Base-by-base conservation (phyloP, 2,888 invertebrate genomes). In the Amphimallon solstitiale region DNA sequence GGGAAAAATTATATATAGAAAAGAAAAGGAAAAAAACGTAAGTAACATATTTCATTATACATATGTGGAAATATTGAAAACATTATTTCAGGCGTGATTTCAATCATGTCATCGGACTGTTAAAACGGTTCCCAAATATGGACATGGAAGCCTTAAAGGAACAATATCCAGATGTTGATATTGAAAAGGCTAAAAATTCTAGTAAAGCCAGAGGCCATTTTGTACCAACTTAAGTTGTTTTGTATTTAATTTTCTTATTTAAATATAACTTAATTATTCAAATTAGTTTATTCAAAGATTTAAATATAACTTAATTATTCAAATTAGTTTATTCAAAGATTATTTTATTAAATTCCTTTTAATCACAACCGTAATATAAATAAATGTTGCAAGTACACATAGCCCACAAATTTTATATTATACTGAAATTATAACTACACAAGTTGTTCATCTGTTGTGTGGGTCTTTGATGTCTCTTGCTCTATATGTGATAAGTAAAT, bases 101-200 rank as follows among this genome's bases (percentile, higher is more conserved):
- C 67, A 89, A 88, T 75, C 89, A 91, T 78, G 90, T 90, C 0
- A 87, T 88, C 80, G 87, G 88, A 70, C 79, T 93, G 62, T 75
- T 95, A 19, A 90, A 90, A 70, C 85, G 89, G 43, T 94, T 92
- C 81, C 94, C 94, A 0, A 85, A 94, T 77, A 82, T 92, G 80
- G 91, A 93, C 77, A 79, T 89, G 78, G 88, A 90, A 65, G 84
- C 88, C 61, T 76, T 95, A 17, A 88, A 89, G 77, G 84, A 87
- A 67, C 86, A 91, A 75, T 95, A 89, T 81, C 94, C 95, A 2
- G 81, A 88, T 77, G 90, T 93, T 3, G 86, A 95, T 79, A 82
- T 95, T 54, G 88, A 92, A 67, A 88, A 87, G 79, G 85, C 90
- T 1, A 86, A 86, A 73, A 79, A 78, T 3, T 80, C 80, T 49